A percentile compares a stretch with the other conserved stretches of the same genome.
Evolutionary conservation across 30 jellyfish, hydroid and myxozoan species (phyloP).

Genomic region (Cassiopea xamachana): DNA sequence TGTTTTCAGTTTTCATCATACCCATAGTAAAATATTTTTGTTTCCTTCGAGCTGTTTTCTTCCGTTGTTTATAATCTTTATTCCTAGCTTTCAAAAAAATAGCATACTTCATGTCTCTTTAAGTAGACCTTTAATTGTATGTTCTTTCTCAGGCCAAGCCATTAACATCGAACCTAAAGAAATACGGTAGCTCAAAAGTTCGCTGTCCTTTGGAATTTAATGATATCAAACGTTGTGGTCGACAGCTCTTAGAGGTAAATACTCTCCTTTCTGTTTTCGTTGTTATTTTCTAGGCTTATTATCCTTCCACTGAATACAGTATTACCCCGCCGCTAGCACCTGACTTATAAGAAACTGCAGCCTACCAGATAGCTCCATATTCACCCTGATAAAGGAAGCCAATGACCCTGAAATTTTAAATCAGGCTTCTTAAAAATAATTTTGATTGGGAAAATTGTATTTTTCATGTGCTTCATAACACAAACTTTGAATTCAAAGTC

Average conservation of each 20-base stretch:
- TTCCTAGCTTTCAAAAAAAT: not conserved
- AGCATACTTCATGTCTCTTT: not conserved
- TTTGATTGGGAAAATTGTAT: too few species aligned
- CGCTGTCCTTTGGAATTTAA: slow-evolving; percentile 80
- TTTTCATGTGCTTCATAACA: too few species aligned
- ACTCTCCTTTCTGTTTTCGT: not conserved
- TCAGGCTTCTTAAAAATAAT: too few species aligned
- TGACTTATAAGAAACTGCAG: too few species aligned
- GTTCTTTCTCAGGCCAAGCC: slow-evolving; percentile 83
- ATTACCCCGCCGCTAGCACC: too few species aligned
- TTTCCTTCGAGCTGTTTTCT: too few species aligned
- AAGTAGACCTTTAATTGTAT: not conserved
- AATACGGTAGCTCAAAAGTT: slow-evolving; percentile 84
- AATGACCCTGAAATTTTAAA: too few species aligned
- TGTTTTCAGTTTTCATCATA: too few species aligned
- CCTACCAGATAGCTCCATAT: too few species aligned
- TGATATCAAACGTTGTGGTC: slow-evolving; percentile 91
- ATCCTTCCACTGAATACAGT: not conserved
- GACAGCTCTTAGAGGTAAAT: slow-evolving; percentile 89
- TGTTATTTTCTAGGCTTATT: not conserved
- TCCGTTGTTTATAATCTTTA: not conserved
- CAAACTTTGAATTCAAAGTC: too few species aligned
- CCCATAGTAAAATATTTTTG: too few species aligned
- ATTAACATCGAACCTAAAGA: slow-evolving; percentile 59
- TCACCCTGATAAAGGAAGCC: too few species aligned